Evolutionary conservation across 2,888 invertebrate genomes (phyloP).

Genomic region (Ectemnius cavifrons): DNA sequence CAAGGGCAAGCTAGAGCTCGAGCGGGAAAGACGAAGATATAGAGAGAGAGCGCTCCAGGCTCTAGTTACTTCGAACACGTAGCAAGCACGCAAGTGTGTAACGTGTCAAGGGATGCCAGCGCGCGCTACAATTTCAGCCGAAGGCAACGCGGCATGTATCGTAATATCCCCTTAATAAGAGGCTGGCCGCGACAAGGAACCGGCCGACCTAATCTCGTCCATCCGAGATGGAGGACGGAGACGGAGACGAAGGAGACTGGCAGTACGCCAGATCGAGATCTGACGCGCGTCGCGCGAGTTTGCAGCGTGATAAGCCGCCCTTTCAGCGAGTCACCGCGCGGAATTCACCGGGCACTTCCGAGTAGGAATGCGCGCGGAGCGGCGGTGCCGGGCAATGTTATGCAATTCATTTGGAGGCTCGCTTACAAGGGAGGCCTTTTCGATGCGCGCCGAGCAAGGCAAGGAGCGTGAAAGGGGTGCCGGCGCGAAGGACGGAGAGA

Average conservation of each 20-base stretch:
- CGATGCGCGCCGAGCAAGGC: conserved; percentile 7
- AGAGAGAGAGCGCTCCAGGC: background rate
- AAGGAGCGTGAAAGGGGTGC: background rate
- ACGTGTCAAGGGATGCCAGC: background rate
- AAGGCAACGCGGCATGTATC: conserved; percentile 9
- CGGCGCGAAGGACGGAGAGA: conserved; percentile 12
- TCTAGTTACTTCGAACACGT: conserved; percentile 22
- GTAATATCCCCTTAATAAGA: conserved; percentile 42
- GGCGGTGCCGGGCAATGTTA: conserved; percentile 28
- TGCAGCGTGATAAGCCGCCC: conserved; percentile 31
- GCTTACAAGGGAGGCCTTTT: conserved; percentile 20
- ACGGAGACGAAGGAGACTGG: conserved; percentile 4
- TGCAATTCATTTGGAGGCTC: conserved; percentile 46
- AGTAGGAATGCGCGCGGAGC: background rate
- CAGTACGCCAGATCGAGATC: conserved; percentile 18
- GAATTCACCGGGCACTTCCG: conserved; percentile 20
- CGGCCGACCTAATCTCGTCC: conserved; percentile 31
- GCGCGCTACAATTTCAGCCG: conserved; percentile 13
- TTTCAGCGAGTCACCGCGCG: conserved; percentile 30
- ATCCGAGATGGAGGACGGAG: conserved; percentile 20
- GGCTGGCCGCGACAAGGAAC: conserved; percentile 9
- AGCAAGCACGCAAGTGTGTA: background rate
- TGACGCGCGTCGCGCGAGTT: conserved; percentile 21
- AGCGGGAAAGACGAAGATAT: background rate
- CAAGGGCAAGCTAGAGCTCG: background rate